These are phyloP conservation scores for Emmelina monodactyla DNA, from an alignment of 2,888 invertebrate species.

Conservation along the genomic window DNA sequence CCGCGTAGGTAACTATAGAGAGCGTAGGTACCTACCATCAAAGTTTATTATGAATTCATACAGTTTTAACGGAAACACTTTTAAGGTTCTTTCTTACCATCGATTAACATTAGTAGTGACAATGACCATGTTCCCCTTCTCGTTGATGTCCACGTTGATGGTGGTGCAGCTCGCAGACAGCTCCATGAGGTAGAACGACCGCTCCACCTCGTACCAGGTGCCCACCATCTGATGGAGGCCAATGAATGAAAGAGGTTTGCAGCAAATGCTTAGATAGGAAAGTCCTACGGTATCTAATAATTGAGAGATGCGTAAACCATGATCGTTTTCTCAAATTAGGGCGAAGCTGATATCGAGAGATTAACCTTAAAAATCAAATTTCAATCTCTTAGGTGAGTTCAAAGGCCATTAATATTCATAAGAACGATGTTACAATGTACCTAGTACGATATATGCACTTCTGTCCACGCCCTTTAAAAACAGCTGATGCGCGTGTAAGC, in stretches of 20 bases:
- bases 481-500: too few species aligned
- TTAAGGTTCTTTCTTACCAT: too few species aligned
- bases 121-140: conserved; percentile 64
- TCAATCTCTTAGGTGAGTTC: too few species aligned
- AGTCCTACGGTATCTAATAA: too few species aligned
- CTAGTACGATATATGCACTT: background rate
- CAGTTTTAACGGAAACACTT: conserved; percentile 9
- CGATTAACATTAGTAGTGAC: conserved; percentile 70
- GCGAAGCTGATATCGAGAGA: too few species aligned
- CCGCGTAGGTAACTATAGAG: background rate
- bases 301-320: too few species aligned
- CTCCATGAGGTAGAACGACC: conserved; percentile 79
- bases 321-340: too few species aligned
- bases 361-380: too few species aligned
- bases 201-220: conserved; percentile 78
- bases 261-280: too few species aligned
- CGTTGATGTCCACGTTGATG: conserved; percentile 64
- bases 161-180: conserved; percentile 74
- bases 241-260: too few species aligned
- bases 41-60: background rate
- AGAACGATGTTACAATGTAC: background rate
- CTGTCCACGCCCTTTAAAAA: too few species aligned
- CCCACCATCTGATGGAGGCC: conserved; percentile 68
- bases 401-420: background rate
- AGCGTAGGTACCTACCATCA: background rate